Percentiles rank a stretch among this genome's conserved stretches.
Evolutionary conservation across 2,888 invertebrate species (phyloP).

Genomic region (Hipparchia sbordonii): DNA sequence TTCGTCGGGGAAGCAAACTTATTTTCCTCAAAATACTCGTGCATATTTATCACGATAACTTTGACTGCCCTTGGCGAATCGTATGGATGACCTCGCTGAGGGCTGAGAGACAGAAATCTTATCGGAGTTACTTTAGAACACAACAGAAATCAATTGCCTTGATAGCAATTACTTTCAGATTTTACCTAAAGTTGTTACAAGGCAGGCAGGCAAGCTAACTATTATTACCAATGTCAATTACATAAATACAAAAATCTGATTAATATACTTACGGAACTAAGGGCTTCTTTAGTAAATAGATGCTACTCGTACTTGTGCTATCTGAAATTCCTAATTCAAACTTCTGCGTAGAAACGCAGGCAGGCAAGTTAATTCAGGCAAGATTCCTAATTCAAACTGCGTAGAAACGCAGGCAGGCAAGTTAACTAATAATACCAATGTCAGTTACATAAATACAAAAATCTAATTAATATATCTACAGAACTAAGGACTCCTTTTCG

Average conservation of each 20-base stretch:
- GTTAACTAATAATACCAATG: neutral
- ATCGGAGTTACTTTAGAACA: neutral
- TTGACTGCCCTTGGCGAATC: neutral
- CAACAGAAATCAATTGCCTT: neutral
- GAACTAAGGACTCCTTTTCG: neutral
- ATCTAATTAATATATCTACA: neutral
- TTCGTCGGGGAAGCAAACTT: neutral
- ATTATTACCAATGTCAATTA: neutral
- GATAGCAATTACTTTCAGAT: neutral
- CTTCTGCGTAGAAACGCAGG: neutral
- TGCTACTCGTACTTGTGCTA: neutral
- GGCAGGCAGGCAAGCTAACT: neutral
- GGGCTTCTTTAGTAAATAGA: neutral
- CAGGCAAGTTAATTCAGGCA: too few relatives aligned
- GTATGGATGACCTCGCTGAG: neutral
- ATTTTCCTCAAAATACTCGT: constrained; percentile 9
- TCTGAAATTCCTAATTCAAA: neutral
- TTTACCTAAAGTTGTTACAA: neutral
- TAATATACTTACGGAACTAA: neutral
- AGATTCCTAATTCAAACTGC: neutral
- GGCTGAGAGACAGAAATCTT: neutral
- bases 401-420: too few relatives aligned
- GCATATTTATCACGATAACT: constrained; percentile 7
- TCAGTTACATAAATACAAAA: neutral
- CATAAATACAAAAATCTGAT: neutral